Percentiles rank a stretch among this genome's conserved stretches.
phyloP scores from a whole-genome alignment of 2,113 vertebrate genomes.

The Bubalus kerabau region DNA sequence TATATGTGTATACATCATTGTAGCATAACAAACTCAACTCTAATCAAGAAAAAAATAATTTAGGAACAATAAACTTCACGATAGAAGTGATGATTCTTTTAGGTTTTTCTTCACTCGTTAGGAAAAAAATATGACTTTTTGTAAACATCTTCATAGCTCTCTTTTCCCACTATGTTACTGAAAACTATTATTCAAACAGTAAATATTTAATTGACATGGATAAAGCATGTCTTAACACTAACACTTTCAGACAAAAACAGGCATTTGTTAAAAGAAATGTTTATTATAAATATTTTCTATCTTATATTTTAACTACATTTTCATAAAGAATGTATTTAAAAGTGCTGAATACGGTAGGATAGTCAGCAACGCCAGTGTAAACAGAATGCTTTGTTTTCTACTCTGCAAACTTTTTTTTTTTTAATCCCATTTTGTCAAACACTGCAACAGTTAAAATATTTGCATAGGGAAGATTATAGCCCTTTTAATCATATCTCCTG shows the following conservation, averaged over 20 bases:
- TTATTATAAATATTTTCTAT: slow-evolving; percentile 85
- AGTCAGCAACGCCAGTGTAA: slow-evolving; percentile 88
- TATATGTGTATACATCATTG: slow-evolving; percentile 77
- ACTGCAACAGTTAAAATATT: slow-evolving; percentile 87
- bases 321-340: slow-evolving; percentile 88
- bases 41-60: slow-evolving; percentile 72
- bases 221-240: slow-evolving; percentile 81
- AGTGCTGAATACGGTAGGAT: slow-evolving; percentile 87
- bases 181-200: slow-evolving; percentile 80
- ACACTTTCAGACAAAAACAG: slow-evolving; percentile 83
- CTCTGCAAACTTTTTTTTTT: slow-evolving; percentile 75
- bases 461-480: slow-evolving; percentile 91
- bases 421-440: slow-evolving; percentile 83
- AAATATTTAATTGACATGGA: slow-evolving; percentile 81
- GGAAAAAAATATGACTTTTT: slow-evolving; percentile 74
- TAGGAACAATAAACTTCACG: slow-evolving; percentile 76
- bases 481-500: slow-evolving; percentile 87
- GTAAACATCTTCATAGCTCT: slow-evolving; percentile 82
- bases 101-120: slow-evolving; percentile 69
- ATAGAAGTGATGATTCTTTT: slow-evolving; percentile 75
- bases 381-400: slow-evolving; percentile 81
- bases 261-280: slow-evolving; percentile 85
- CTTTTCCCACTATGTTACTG: slow-evolving; percentile 75
- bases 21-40: slow-evolving; percentile 76
- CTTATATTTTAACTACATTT: slow-evolving; percentile 84